phyloP scores from a whole-genome alignment of 1,140 invertebrate species.

The Vanessa tameamea region DNA sequence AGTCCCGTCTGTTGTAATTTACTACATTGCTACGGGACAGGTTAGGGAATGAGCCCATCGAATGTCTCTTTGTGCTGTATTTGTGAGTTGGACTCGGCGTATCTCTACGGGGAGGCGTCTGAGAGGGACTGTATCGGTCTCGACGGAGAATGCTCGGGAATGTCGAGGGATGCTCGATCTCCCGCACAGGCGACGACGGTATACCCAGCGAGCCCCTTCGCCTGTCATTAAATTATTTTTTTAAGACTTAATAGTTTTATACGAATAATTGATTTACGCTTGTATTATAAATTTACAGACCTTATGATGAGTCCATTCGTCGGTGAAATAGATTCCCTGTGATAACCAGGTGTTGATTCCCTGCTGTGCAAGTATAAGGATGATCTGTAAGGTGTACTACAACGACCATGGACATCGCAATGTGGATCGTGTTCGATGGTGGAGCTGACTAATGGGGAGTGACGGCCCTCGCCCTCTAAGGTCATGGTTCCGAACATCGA shows the following conservation, averaged over 20 bases:
- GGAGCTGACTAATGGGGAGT: constrained; percentile 75
- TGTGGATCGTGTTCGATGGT: constrained; percentile 82
- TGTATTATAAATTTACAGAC: constrained; percentile 44
- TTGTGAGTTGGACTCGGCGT: constrained; percentile 76
- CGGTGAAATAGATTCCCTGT: constrained; percentile 80
- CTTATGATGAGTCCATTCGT: constrained; percentile 73
- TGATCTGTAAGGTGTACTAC: constrained; percentile 76
- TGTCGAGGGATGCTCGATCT: constrained; percentile 84
- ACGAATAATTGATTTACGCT: neutral
- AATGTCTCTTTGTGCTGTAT: constrained; percentile 70
- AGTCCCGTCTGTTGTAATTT: constrained; percentile 66
- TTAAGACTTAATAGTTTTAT: constrained; percentile 29
- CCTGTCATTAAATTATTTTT: constrained; percentile 59
- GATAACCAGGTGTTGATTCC: constrained; percentile 76
- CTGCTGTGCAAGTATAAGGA: constrained; percentile 72
- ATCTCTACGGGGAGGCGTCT: constrained; percentile 81
- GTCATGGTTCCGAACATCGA: constrained; percentile 85
- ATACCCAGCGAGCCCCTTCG: constrained; percentile 82
- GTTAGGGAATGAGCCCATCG: constrained; percentile 73
- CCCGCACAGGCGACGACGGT: constrained; percentile 80
- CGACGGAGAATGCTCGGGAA: constrained; percentile 85
- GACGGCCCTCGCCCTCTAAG: constrained; percentile 78
- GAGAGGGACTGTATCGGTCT: constrained; percentile 81
- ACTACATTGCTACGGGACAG: constrained; percentile 64
- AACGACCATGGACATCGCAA: constrained; percentile 86